A percentile compares a stretch with the other conserved stretches of the same genome.
phyloP scores from a whole-genome alignment of 2,113 vertebrate genomes.

The Hydrochoerus hydrochaeris region DNA sequence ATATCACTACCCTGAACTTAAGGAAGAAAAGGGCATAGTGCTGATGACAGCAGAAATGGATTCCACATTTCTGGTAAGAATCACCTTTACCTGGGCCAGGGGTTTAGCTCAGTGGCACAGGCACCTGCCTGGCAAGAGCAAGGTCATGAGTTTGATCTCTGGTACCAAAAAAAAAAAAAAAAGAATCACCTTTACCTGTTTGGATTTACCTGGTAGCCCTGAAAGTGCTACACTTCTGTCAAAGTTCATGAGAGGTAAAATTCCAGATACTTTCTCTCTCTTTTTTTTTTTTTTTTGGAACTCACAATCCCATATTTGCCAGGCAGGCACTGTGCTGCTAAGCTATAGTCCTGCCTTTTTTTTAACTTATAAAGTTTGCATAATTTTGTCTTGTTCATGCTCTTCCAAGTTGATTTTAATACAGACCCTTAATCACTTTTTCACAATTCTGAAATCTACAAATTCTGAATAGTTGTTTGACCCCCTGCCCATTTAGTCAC shows the following conservation, averaged over 20 bases:
- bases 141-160: too few relatives aligned
- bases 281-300: background rate
- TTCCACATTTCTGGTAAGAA: constrained; percentile 92
- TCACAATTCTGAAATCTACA: constrained; percentile 50
- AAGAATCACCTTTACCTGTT: constrained; percentile 74
- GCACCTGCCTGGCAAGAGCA: too few relatives aligned
- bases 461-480: background rate
- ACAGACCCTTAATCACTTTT: constrained; percentile 37
- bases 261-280: background rate
- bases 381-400: constrained; percentile 53
- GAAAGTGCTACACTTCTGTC: constrained; percentile 1
- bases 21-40: constrained; percentile 94
- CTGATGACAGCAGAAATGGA: constrained; percentile 97
- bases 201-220: constrained; percentile 30
- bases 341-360: too few relatives aligned
- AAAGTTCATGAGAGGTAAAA: constrained; percentile 40
- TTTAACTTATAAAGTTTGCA: constrained; percentile 8
- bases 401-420: constrained; percentile 56
- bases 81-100: background rate
- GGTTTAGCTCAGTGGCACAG: too few relatives aligned
- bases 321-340: too few relatives aligned
- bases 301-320: too few relatives aligned
- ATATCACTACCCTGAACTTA: constrained; percentile 95
- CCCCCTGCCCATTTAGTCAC: constrained; percentile 43
- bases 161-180: too few relatives aligned